A percentile compares a stretch with the other conserved stretches of the same genome.
Conservation (phyloP, 2,113 vertebrate genomes). For the Rhodinocichla rosea region DNA sequence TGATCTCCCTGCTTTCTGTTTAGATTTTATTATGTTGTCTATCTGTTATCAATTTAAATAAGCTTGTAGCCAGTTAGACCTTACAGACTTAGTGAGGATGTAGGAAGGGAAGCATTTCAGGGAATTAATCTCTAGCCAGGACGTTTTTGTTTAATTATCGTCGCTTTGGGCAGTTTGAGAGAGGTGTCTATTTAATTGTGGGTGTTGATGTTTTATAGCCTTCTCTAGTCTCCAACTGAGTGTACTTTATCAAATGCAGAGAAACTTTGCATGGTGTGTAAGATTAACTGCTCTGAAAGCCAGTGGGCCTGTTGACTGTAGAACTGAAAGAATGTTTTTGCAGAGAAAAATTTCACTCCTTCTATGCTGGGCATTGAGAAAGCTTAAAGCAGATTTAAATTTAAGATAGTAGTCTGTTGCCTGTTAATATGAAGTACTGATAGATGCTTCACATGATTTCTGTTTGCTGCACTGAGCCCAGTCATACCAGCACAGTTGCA, state of each 20-base stretch:
- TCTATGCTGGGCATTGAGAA: background rate
- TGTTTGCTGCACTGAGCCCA: background rate
- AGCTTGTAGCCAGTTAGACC: background rate
- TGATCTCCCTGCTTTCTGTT: background rate
- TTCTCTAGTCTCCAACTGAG: background rate
- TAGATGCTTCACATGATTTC: background rate
- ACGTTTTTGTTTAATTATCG: background rate
- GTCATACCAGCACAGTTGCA: background rate
- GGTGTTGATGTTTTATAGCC: background rate
- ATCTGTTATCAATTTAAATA: background rate
- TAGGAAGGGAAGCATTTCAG: background rate
- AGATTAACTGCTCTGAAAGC: background rate
- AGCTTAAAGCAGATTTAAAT: constrained; percentile 11
- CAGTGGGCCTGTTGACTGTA: background rate
- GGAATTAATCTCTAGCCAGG: background rate
- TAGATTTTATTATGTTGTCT: background rate
- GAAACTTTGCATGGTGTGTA: background rate
- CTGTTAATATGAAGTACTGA: background rate
- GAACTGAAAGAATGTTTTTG: background rate
- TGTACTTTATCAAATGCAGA: background rate
- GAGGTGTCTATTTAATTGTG: background rate
- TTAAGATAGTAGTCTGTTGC: background rate
- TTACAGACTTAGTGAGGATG: background rate
- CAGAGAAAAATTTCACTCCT: background rate
- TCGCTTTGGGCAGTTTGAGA: background rate